Evolutionary conservation across 2,113 vertebrate genomes (phyloP).

Genomic region (Motacilla alba): DNA sequence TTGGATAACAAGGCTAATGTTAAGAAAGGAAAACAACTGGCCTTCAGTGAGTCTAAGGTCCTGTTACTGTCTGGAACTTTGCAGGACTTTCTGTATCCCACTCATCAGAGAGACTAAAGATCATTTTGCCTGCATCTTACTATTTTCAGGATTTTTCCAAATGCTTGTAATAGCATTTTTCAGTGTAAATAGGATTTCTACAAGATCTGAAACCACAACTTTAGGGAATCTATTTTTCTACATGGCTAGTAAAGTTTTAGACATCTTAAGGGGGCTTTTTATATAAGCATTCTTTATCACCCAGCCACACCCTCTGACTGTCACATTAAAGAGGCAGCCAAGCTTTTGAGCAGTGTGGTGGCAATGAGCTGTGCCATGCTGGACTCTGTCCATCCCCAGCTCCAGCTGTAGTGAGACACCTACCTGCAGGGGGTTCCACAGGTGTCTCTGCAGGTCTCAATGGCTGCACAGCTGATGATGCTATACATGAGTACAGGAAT

Average conservation of each 20-base stretch:
- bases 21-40: not conserved
- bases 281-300: no score
- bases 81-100: not conserved
- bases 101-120: not conserved
- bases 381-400: not conserved
- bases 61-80: not conserved
- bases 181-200: not conserved
- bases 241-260: not conserved
- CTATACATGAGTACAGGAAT: not conserved
- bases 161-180: not conserved
- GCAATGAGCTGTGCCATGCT: not conserved
- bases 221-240: not conserved
- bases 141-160: not conserved
- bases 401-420: not conserved
- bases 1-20: not conserved
- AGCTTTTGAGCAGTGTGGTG: not conserved
- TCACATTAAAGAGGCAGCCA: not conserved
- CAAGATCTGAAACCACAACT: not conserved
- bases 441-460: not conserved
- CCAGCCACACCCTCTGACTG: not conserved
- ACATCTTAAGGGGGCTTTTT: no score
- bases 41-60: not conserved
- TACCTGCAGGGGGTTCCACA: not conserved
- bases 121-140: not conserved
- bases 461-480: not conserved